phyloP scores from a whole-genome alignment of 2,113 vertebrate genomes.

The Corythaixoides concolor region DNA sequence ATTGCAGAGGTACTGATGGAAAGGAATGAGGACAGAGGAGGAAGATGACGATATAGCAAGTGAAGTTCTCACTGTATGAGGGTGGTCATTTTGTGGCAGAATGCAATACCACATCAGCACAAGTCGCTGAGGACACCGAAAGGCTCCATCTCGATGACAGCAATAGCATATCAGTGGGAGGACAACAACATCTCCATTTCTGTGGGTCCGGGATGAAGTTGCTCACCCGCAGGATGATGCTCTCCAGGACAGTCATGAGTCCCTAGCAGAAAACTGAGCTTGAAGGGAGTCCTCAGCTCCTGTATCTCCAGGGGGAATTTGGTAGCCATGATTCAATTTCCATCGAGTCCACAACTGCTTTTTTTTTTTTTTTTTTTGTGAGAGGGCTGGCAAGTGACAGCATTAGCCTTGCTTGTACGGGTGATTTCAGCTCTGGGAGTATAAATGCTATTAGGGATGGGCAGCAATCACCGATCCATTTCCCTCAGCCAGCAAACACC shows the following conservation, averaged over 20 bases:
- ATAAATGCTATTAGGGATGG: conserved; percentile 28
- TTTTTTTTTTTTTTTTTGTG: neutral
- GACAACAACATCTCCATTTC: neutral
- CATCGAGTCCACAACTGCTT: neutral
- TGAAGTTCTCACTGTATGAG: neutral
- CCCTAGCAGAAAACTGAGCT: neutral
- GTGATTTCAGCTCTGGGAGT: conserved; percentile 17
- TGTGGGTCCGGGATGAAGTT: accelerated
- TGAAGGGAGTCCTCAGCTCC: neutral
- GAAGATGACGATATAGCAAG: neutral
- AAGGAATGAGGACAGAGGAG: neutral
- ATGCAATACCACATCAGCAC: accelerated
- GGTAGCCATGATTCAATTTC: neutral
- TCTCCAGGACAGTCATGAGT: neutral
- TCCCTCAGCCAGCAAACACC: neutral
- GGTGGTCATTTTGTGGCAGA: neutral
- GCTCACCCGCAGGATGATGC: neutral
- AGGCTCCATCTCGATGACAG: neutral
- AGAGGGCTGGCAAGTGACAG: neutral
- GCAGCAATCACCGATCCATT: neutral
- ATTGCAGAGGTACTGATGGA: neutral
- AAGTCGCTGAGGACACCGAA: neutral
- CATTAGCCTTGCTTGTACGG: neutral
- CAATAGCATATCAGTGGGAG: neutral
- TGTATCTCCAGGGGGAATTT: neutral